These are phyloP conservation scores for Cavia aperea DNA, from an alignment of 2,113 vertebrate species.

Conservation along the genomic window DNA sequence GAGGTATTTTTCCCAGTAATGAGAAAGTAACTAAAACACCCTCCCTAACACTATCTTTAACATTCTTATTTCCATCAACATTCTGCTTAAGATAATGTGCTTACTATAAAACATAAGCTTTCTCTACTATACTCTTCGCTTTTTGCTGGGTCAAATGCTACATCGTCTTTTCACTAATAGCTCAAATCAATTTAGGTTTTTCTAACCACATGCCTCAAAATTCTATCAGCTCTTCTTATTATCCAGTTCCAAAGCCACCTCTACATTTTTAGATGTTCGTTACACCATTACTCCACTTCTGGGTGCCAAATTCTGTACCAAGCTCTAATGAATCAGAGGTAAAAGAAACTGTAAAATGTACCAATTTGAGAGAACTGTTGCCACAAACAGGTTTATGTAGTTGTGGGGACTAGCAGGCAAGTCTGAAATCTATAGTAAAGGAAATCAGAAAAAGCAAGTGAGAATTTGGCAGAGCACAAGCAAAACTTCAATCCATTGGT, in stretches of 20 bases:
- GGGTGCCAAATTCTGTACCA: background rate
- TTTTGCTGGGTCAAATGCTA: background rate
- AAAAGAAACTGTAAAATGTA: background rate
- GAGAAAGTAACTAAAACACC: background rate
- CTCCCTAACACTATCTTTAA: background rate
- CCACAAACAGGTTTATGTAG: background rate
- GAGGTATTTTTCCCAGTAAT: background rate
- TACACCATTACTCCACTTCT: background rate
- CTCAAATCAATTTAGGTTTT: slow-evolving; percentile 17
- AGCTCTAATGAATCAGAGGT: background rate
- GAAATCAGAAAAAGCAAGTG: background rate
- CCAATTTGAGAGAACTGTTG: background rate
- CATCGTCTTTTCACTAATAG: background rate
- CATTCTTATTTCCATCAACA: background rate
- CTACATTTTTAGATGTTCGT: background rate
- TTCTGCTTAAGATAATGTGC: background rate
- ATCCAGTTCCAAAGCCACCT: background rate
- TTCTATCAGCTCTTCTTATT: background rate
- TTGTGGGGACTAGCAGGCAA: background rate
- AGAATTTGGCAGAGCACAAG: background rate
- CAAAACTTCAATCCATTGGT: background rate
- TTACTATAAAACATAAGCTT: background rate
- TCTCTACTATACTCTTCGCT: background rate
- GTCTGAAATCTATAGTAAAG: background rate
- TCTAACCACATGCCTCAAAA: background rate